Conservation (phyloP, 2,113 vertebrate species). For the Ginglymostoma cirratum region DNA sequence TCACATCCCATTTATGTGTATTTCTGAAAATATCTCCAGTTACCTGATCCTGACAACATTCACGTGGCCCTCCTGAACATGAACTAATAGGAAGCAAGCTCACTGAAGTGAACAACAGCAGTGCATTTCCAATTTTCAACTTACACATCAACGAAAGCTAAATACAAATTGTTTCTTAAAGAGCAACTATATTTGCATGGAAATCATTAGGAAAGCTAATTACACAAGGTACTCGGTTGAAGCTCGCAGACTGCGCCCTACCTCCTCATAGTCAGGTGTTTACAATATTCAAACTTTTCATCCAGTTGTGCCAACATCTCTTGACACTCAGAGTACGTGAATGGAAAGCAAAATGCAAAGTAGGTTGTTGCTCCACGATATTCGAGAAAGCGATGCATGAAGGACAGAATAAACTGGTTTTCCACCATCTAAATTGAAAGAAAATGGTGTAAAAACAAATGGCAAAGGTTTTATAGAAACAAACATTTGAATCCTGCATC, state of each 20-base stretch:
- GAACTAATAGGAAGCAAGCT: neutral
- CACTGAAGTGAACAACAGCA: neutral
- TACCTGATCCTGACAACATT: neutral
- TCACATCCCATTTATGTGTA: neutral
- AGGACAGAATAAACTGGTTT: slow-evolving; percentile 85
- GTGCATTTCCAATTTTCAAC: neutral
- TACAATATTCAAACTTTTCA: slow-evolving; percentile 62
- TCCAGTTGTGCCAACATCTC: slow-evolving; percentile 81
- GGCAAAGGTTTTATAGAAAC: neutral
- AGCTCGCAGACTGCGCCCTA: slow-evolving; percentile 43
- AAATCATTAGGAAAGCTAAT: neutral
- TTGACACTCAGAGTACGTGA: slow-evolving; percentile 88
- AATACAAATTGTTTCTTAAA: neutral
- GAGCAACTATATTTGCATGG: neutral
- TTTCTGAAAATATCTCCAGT: neutral
- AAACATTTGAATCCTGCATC: neutral
- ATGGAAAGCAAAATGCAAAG: slow-evolving; percentile 95
- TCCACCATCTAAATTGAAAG: slow-evolving; percentile 69
- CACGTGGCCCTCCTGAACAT: neutral
- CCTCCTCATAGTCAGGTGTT: slow-evolving; percentile 68
- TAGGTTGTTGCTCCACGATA: slow-evolving; percentile 77
- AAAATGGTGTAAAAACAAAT: slow-evolving; percentile 28
- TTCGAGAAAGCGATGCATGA: slow-evolving; percentile 82
- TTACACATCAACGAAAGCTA: neutral
- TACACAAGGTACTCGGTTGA: neutral